phyloP scores from a whole-genome alignment of 2,888 invertebrate genomes.

The Camponotus fellah region DNA sequence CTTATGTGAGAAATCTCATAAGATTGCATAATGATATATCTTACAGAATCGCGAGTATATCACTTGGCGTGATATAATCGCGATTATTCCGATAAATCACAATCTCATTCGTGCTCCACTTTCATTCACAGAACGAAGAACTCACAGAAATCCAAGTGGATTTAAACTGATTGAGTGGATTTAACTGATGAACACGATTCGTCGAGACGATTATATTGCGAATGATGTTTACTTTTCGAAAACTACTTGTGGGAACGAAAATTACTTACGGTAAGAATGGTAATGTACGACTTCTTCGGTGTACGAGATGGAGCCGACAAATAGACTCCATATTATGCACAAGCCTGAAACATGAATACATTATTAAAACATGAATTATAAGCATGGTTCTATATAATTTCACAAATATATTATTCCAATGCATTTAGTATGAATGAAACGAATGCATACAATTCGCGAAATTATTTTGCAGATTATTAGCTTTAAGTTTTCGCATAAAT shows the following conservation, averaged over 20 bases:
- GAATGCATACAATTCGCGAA: background rate
- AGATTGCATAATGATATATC: background rate
- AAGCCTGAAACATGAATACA: constrained; percentile 76
- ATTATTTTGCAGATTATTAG: background rate
- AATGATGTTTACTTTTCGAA: background rate
- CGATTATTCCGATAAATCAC: constrained; percentile 15
- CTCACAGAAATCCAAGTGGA: too few relatives aligned
- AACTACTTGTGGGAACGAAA: background rate
- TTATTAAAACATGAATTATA: constrained; percentile 18
- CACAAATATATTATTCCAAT: background rate
- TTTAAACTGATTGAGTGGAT: too few relatives aligned
- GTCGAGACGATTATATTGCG: background rate
- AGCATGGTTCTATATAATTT: background rate
- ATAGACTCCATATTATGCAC: constrained; percentile 78
- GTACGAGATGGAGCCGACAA: constrained; percentile 74
- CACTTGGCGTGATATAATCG: background rate
- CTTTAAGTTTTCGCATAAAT: background rate
- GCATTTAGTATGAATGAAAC: background rate
- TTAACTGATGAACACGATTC: background rate
- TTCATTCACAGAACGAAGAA: background rate
- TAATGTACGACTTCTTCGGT: constrained; percentile 78
- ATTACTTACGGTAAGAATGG: constrained; percentile 80
- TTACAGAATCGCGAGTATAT: background rate
- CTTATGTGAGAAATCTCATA: background rate
- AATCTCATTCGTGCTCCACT: constrained; percentile 5